phyloP scores from a whole-genome alignment of 2,797 vertebrate species.

The Arremon brunneinucha region DNA sequence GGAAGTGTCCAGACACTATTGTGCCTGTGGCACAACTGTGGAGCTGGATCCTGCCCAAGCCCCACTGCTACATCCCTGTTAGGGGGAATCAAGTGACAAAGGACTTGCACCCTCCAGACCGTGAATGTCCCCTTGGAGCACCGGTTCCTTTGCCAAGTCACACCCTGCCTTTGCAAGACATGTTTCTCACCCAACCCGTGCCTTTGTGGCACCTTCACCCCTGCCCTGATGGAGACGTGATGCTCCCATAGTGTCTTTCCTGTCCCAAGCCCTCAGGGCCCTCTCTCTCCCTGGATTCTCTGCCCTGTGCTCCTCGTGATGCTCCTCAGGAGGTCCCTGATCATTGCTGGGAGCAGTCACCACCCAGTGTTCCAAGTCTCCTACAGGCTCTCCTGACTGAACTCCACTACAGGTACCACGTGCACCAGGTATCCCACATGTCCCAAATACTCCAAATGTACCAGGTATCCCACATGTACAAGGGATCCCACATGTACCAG shows the following conservation, averaged over 20 bases:
- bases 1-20: background rate
- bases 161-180: background rate
- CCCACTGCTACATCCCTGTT: accelerated
- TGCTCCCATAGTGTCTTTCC: accelerated
- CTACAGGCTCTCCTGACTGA: background rate
- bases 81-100: background rate
- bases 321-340: background rate
- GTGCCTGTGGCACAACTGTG: background rate
- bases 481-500: background rate
- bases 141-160: background rate
- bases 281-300: background rate
- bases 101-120: background rate
- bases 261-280: background rate
- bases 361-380: background rate
- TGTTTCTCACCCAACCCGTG: accelerated
- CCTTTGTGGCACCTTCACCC: background rate
- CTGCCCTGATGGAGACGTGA: accelerated
- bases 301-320: background rate
- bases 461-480: background rate
- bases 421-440: background rate
- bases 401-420: accelerated
- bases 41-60: background rate
- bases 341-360: background rate
- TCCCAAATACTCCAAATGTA: background rate
- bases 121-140: background rate